A percentile compares a stretch with the other conserved stretches of the same genome.
phyloP scores from a whole-genome alignment of 1,140 invertebrate species.

The Ectropis grisescens region DNA sequence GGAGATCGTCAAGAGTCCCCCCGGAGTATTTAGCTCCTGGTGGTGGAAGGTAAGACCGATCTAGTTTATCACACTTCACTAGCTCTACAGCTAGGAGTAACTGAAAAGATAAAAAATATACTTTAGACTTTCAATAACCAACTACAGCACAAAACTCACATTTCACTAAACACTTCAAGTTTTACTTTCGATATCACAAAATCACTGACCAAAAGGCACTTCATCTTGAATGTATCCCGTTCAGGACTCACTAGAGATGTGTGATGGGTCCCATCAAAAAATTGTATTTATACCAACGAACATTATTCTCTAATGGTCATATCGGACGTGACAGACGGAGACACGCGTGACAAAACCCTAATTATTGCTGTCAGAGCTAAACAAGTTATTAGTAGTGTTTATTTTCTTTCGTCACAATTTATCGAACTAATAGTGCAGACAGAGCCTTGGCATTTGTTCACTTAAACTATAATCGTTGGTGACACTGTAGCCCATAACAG shows the following conservation, averaged over 20 bases:
- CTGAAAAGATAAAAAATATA: constrained; percentile 21
- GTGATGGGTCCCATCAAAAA: constrained; percentile 26
- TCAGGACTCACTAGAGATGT: constrained; percentile 27
- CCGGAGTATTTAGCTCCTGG: constrained; percentile 27
- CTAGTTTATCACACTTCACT: constrained; percentile 26
- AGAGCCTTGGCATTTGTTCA: constrained; percentile 33
- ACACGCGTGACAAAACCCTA: constrained; percentile 46
- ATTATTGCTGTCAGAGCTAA: constrained; percentile 38
- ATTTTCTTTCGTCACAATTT: constrained; percentile 31
- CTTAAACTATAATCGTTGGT: constrained; percentile 18
- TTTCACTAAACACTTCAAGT: no score
- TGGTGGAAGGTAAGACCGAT: constrained; percentile 39
- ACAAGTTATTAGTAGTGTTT: constrained; percentile 34
- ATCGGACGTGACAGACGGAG: constrained; percentile 34
- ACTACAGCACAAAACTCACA: no score
- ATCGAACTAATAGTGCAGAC: constrained; percentile 17
- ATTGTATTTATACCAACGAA: constrained; percentile 45
- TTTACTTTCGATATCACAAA: no score
- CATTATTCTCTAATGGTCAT: constrained; percentile 23
- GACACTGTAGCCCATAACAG: constrained; percentile 12
- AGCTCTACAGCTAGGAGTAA: constrained; percentile 18
- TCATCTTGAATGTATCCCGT: constrained; percentile 29
- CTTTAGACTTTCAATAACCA: no score
- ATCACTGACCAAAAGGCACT: constrained; percentile 29
- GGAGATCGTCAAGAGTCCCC: constrained; percentile 16